Evolutionary conservation across 2,113 vertebrate genomes (phyloP).

Genomic region (Mohoua ochrocephala): DNA sequence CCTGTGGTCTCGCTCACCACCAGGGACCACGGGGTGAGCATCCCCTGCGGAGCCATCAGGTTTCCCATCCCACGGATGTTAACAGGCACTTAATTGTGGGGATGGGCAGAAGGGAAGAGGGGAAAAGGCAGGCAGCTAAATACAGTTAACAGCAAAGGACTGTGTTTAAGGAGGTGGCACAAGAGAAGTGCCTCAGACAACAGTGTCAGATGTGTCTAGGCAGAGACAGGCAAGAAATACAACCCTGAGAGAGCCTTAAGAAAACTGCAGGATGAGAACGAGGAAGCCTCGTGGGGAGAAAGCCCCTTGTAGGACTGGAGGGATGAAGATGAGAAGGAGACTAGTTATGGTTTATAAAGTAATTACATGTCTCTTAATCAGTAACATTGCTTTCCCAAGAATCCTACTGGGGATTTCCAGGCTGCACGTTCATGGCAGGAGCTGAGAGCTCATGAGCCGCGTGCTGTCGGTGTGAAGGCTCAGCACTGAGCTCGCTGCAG

Average conservation of each 20-base stretch:
- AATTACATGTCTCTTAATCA: not conserved
- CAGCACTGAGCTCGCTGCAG: not conserved
- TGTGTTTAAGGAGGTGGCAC: not conserved
- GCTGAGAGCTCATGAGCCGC: accelerated
- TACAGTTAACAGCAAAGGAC: not conserved
- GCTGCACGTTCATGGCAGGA: not conserved
- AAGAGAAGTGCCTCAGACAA: not conserved
- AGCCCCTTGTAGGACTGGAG: not conserved
- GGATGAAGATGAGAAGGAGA: not conserved
- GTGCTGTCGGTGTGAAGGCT: not conserved
- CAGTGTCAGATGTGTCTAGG: not conserved
- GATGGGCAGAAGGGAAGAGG: not conserved
- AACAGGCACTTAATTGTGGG: not conserved
- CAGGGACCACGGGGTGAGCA: not conserved
- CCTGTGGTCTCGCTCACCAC: not conserved
- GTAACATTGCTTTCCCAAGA: not conserved
- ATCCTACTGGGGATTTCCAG: not conserved
- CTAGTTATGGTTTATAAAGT: not conserved
- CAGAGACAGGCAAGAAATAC: not conserved
- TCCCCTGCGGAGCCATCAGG: not conserved
- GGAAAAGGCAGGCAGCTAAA: not conserved
- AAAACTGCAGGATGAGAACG: not conserved
- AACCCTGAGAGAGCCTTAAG: not conserved
- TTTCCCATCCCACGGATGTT: accelerated
- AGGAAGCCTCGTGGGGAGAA: not conserved